Evolutionary conservation across 2,113 vertebrate species (phyloP).

Genomic region (Damaliscus lunatus): DNA sequence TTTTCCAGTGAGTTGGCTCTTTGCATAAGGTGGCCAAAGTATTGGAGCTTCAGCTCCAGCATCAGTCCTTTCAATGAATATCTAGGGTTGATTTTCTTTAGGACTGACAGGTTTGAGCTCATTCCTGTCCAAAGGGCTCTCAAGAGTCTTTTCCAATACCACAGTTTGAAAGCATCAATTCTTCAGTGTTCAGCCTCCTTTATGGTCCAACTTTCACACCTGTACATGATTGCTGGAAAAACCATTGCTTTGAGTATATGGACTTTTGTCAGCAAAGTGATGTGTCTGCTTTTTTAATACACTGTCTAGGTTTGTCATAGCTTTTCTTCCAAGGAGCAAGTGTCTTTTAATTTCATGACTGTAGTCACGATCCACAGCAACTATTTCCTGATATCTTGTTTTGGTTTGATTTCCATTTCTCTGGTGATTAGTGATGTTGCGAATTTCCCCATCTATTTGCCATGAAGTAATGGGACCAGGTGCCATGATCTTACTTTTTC

Average conservation of each 20-base stretch:
- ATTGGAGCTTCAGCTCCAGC: neutral
- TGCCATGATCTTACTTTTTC: neutral
- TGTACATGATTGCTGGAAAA: neutral
- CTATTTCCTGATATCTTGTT: neutral
- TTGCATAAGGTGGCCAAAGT: neutral
- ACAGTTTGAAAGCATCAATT: neutral
- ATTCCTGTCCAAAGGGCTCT: neutral
- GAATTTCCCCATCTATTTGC: neutral
- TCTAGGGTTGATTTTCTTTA: neutral
- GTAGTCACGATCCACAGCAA: fast-evolving
- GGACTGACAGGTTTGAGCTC: neutral
- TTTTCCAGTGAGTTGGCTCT: neutral
- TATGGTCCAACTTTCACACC: neutral
- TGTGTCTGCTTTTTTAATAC: neutral
- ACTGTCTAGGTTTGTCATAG: neutral
- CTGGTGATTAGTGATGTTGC: neutral
- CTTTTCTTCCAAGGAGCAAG: neutral
- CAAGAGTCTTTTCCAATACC: neutral
- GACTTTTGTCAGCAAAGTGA: neutral
- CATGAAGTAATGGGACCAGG: neutral
- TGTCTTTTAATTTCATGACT: neutral
- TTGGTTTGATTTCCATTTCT: neutral
- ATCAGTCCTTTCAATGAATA: neutral
- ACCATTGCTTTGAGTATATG: neutral
- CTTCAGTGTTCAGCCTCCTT: neutral